Percentiles rank a stretch among this genome's conserved stretches.
Conservation (phyloP, 2,113 vertebrate species). For the Semnornis frantzii region DNA sequence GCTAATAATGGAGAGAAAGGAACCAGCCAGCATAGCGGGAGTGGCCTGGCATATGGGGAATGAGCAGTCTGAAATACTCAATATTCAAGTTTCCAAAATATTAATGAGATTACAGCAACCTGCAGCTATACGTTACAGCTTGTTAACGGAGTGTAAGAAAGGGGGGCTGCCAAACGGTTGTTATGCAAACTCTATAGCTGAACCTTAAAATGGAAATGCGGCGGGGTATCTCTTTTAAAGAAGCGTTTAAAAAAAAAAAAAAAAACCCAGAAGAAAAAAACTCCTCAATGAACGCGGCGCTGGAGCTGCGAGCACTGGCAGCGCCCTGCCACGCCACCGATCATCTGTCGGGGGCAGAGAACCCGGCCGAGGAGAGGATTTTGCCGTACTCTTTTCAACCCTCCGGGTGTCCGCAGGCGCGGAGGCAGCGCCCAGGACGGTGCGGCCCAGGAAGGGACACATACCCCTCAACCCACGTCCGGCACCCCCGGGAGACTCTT, state of each 20-base stretch:
- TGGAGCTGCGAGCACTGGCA: slow-evolving; percentile 6
- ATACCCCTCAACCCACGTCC: background rate
- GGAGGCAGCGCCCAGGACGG: background rate
- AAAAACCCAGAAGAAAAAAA: background rate
- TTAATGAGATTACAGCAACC: slow-evolving; percentile 89
- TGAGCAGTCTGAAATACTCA: slow-evolving; percentile 82
- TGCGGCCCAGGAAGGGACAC: background rate
- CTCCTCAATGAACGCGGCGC: background rate
- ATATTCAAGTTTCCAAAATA: slow-evolving; percentile 86
- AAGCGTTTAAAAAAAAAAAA: background rate
- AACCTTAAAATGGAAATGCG: slow-evolving; percentile 71
- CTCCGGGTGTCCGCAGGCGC: background rate
- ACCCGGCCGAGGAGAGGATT: background rate
- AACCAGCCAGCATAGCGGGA: slow-evolving; percentile 84
- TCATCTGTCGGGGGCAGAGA: background rate
- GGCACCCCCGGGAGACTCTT: background rate
- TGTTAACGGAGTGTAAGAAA: slow-evolving; percentile 78
- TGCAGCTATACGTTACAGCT: slow-evolving; percentile 85
- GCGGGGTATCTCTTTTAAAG: slow-evolving; percentile 58
- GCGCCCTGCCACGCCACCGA: background rate
- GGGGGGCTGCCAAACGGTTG: slow-evolving; percentile 70
- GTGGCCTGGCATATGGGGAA: slow-evolving; percentile 89
- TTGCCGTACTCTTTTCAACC: background rate
- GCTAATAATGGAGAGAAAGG: slow-evolving; percentile 85
- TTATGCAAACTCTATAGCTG: slow-evolving; percentile 74